phyloP scores from a whole-genome alignment of 2,113 vertebrate genomes.

The Hippocampus guttulatus region DNA sequence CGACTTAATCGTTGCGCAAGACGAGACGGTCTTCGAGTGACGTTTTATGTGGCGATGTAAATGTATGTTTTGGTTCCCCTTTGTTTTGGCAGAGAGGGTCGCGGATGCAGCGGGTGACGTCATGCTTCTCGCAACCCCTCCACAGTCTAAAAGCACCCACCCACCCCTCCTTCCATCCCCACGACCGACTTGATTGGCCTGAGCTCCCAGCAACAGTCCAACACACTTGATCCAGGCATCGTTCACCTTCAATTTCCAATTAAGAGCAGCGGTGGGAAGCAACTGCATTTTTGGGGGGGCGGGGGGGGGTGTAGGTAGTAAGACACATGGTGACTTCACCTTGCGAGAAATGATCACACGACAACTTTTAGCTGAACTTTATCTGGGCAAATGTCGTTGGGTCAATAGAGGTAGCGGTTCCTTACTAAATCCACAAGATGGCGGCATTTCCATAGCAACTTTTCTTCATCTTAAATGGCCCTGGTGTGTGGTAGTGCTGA shows the following conservation, averaged over 20 bases:
- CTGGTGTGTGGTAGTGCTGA: neutral
- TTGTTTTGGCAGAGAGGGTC: conserved; percentile 32
- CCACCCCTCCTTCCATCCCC: neutral
- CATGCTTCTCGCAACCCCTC: conserved; percentile 51
- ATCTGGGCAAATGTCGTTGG: too few species aligned
- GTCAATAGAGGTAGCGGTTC: neutral
- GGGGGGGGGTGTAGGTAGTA: too few species aligned
- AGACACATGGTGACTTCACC: neutral
- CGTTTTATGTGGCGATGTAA: conserved; percentile 15
- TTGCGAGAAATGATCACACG: too few species aligned
- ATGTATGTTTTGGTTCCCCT: conserved; percentile 14
- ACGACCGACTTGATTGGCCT: conserved; percentile 61
- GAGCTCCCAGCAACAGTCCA: conserved; percentile 68
- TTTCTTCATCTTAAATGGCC: neutral
- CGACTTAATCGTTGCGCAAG: neutral
- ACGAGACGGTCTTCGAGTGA: neutral
- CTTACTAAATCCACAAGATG: neutral
- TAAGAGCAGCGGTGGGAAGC: neutral
- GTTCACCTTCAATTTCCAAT: neutral
- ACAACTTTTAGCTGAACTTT: too few species aligned
- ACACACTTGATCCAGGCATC: conserved; percentile 6
- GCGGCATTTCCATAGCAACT: neutral
- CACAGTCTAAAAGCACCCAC: neutral
- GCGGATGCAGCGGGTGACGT: conserved; percentile 55
- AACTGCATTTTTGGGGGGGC: neutral